A percentile compares a stretch with the other conserved stretches of the same genome.
Evolutionary conservation across 2,888 invertebrate species (phyloP).

Genomic region (Notocelia uddmanniana): DNA sequence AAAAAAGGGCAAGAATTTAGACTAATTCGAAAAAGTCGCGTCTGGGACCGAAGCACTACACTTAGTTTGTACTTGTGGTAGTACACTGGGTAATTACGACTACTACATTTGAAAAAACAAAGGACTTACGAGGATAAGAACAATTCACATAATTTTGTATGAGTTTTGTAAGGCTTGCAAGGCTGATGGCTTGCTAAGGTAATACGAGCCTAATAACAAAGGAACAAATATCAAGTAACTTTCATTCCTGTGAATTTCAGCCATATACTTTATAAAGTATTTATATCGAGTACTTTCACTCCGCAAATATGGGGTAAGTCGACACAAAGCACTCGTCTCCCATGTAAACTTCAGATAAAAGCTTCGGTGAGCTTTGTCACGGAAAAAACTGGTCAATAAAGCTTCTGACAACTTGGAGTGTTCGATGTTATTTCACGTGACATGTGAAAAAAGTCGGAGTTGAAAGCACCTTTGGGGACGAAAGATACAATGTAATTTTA

Average conservation of each 20-base stretch:
- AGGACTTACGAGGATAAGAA: too few species aligned
- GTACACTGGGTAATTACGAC: too few species aligned
- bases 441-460: neutral
- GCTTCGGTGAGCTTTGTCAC: conserved; percentile 2
- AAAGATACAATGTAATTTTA: neutral
- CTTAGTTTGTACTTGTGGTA: too few species aligned
- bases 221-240: neutral
- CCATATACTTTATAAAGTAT: conserved; percentile 13
- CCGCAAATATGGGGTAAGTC: conserved; percentile 21
- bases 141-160: too few species aligned
- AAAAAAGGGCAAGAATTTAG: too few species aligned
- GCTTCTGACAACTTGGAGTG: neutral
- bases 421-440: conserved; percentile 9
- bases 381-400: conserved; percentile 12
- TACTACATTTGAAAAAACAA: too few species aligned
- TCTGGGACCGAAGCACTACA: too few species aligned
- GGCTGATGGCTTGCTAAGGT: too few species aligned
- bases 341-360: conserved; percentile 40
- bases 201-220: neutral
- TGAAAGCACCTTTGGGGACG: too few species aligned
- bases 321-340: conserved; percentile 28
- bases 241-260: neutral
- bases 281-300: neutral
- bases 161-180: too few species aligned
- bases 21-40: too few species aligned